A percentile compares a stretch with the other conserved stretches of the same genome.
These are phyloP conservation scores for Zaprionus capensis DNA, from an alignment of 1,140 invertebrate species.

Conservation along the genomic window DNA sequence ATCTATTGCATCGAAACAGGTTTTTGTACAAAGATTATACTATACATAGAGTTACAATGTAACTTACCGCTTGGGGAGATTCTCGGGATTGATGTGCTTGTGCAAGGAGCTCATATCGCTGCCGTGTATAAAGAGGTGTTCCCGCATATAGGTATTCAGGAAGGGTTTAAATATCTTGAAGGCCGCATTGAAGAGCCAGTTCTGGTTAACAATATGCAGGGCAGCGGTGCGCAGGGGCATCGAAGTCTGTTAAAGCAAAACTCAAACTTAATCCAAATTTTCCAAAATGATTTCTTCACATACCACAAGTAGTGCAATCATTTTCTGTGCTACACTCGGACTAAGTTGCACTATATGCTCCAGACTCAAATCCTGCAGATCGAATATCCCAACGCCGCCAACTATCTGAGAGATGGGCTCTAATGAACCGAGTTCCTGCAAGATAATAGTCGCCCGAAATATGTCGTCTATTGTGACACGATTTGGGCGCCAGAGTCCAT, in stretches of 20 bases:
- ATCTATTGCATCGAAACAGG: slow-evolving; percentile 59
- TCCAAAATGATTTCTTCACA: slow-evolving; percentile 65
- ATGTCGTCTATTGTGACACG: slow-evolving; percentile 88
- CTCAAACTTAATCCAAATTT: background rate
- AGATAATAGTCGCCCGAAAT: slow-evolving; percentile 89
- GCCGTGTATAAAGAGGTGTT: slow-evolving; percentile 91
- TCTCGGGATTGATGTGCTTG: slow-evolving; percentile 88
- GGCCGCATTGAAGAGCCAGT: slow-evolving; percentile 91
- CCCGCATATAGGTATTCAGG: slow-evolving; percentile 88
- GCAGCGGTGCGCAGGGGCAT: slow-evolving; percentile 90
- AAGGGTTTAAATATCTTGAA: slow-evolving; percentile 91
- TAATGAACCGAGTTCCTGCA: slow-evolving; percentile 89
- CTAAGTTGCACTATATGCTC: slow-evolving; percentile 90
- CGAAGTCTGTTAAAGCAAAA: slow-evolving; percentile 85
- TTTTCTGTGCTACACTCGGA: slow-evolving; percentile 87
- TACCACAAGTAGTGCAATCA: slow-evolving; percentile 88
- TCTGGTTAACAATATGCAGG: slow-evolving; percentile 91
- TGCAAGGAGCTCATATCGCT: slow-evolving; percentile 90
- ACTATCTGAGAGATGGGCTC: slow-evolving; percentile 91
- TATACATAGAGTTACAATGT: background rate
- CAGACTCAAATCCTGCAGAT: slow-evolving; percentile 89
- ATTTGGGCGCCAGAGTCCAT: slow-evolving; percentile 90
- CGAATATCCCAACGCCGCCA: slow-evolving; percentile 90
- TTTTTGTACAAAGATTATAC: background rate
- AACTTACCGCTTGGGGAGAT: slow-evolving; percentile 88